Conservation (phyloP, 2,113 vertebrate species). For the Pelecanus crispus region DNA sequence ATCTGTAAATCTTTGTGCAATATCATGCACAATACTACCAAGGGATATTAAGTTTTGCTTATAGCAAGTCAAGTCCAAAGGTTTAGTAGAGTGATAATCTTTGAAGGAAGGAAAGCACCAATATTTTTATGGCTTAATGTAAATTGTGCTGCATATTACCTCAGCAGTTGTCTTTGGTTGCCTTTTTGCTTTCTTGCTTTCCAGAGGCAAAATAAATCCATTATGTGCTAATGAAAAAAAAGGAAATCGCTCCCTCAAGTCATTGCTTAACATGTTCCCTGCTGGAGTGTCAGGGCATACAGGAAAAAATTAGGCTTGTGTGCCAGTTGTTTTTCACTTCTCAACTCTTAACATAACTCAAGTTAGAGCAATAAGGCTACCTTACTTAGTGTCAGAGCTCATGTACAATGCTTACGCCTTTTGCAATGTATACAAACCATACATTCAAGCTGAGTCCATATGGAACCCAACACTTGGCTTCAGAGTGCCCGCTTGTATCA, state of each 20-base stretch:
- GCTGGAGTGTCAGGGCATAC: background rate
- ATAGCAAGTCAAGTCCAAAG: background rate
- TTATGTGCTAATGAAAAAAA: background rate
- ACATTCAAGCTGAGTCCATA: background rate
- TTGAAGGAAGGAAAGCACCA: background rate
- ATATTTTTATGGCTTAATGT: background rate
- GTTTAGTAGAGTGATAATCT: background rate
- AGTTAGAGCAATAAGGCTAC: background rate
- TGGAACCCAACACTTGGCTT: background rate
- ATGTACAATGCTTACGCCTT: accelerated
- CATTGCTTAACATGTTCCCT: background rate
- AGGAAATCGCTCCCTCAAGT: background rate
- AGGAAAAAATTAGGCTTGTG: background rate
- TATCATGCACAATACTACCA: background rate
- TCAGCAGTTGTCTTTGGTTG: background rate
- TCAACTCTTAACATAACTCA: background rate
- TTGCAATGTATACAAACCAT: background rate
- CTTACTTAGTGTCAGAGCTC: background rate
- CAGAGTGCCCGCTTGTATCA: background rate
- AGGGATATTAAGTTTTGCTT: background rate
- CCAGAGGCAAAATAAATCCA: background rate
- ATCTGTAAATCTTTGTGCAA: background rate
- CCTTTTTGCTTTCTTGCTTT: background rate
- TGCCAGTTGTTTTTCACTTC: background rate
- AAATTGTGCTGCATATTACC: background rate